Conservation (phyloP, 2,888 invertebrate genomes). For the Rhopalosiphum nymphaeae region DNA sequence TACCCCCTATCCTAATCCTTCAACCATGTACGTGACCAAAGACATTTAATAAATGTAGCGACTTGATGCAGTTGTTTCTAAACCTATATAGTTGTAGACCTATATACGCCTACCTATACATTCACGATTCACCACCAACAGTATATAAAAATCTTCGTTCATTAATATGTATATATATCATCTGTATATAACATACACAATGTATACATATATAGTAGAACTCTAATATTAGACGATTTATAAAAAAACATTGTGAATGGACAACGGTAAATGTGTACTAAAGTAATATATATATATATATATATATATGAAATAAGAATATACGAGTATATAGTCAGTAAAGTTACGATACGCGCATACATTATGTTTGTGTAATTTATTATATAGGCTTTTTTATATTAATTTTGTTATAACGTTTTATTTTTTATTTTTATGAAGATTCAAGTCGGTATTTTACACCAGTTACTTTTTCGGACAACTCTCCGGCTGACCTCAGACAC, state of each 20-base stretch:
- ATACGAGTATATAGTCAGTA: neutral
- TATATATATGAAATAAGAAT: neutral
- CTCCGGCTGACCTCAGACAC: constrained; percentile 14
- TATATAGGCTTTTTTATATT: constrained; percentile 20
- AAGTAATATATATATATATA: neutral
- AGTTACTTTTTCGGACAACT: constrained; percentile 18
- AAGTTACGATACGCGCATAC: neutral
- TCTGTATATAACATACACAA: neutral
- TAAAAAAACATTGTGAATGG: neutral
- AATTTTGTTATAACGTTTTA: constrained; percentile 18
- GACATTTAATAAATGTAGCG: neutral
- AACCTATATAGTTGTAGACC: neutral
- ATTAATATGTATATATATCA: neutral
- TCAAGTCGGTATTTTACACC: constrained; percentile 21
- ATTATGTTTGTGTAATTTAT: constrained; percentile 2
- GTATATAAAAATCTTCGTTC: neutral
- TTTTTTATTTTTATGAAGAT: constrained; percentile 32
- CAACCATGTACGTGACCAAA: neutral
- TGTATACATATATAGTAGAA: neutral
- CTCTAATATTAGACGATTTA: neutral
- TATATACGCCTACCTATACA: neutral
- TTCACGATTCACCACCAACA: neutral
- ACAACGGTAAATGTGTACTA: neutral
- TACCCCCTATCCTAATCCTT: neutral
- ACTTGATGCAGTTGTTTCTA: neutral